Conservation (phyloP, 2,113 vertebrate genomes). For the Hemibagrus wyckioides region DNA sequence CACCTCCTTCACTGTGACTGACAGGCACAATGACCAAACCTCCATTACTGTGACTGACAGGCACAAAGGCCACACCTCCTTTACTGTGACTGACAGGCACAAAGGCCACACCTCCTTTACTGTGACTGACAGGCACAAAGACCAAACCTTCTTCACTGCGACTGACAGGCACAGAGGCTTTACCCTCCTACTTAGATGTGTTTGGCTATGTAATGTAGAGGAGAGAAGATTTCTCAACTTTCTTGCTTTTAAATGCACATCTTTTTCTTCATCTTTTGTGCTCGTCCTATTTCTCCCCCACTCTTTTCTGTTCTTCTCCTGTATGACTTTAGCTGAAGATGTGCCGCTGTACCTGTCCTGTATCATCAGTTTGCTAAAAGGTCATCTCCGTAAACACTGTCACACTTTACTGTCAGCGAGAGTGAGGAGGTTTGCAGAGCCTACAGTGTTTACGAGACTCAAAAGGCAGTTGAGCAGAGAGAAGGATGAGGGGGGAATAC, state of each 20-base stretch:
- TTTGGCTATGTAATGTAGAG: background rate
- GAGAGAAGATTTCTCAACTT: background rate
- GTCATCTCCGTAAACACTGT: slow-evolving; percentile 32
- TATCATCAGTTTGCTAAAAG: slow-evolving; percentile 15
- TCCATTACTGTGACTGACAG: background rate
- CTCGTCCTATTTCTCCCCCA: background rate
- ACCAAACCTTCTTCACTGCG: background rate
- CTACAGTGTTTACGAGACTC: background rate
- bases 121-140: background rate
- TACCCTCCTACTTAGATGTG: background rate
- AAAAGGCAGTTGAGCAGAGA: background rate
- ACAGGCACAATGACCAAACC: background rate
- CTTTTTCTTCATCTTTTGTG: background rate
- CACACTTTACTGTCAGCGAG: slow-evolving; percentile 19
- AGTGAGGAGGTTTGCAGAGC: background rate
- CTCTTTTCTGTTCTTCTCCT: too few relatives aligned
- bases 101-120: background rate
- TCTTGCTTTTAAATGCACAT: background rate
- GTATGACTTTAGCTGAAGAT: slow-evolving; percentile 3
- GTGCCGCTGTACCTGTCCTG: background rate
- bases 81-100: background rate
- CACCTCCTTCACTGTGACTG: background rate
- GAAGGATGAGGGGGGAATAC: background rate
- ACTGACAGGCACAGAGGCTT: background rate
- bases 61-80: background rate